Conservation (phyloP, 2,797 vertebrate species). For the Vultur gryphus region DNA sequence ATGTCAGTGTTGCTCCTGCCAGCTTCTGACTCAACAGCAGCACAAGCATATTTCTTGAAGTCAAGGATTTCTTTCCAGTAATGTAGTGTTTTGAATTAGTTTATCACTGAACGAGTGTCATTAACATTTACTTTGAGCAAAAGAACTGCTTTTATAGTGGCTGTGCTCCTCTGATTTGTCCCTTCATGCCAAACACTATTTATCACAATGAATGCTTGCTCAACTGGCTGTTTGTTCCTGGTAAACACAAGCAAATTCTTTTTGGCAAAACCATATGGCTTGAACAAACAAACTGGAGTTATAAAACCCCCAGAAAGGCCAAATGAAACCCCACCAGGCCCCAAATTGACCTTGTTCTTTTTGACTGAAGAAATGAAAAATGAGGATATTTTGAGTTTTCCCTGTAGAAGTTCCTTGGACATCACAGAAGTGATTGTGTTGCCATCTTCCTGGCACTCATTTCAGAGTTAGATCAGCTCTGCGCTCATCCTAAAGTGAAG, state of each 20-base stretch:
- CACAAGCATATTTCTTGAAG: neutral
- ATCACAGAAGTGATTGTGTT: neutral
- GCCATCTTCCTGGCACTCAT: neutral
- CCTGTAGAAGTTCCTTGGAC: neutral
- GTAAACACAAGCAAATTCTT: slow-evolving; percentile 35
- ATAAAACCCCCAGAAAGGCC: neutral
- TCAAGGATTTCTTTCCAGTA: slow-evolving; percentile 8
- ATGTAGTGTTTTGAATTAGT: neutral
- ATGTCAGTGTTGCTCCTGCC: neutral
- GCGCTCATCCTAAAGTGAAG: neutral
- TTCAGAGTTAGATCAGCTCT: neutral
- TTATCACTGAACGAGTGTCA: neutral
- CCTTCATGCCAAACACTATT: slow-evolving; percentile 12
- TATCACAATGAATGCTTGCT: slow-evolving; percentile 11
- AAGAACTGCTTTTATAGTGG: slow-evolving; percentile 11
- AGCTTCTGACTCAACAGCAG: slow-evolving; percentile 24
- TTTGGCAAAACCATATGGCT: slow-evolving; percentile 22
- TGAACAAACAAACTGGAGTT: slow-evolving; percentile 7
- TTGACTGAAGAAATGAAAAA: neutral
- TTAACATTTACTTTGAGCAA: slow-evolving; percentile 15
- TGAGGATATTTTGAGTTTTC: neutral
- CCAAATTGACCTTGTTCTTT: neutral
- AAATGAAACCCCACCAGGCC: neutral
- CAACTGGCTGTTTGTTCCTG: neutral
- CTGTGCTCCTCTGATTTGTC: neutral